These are phyloP conservation scores for Mormyrus hasselquistii DNA, from an alignment of 2,797 vertebrate genomes.

Conservation along the genomic window DNA sequence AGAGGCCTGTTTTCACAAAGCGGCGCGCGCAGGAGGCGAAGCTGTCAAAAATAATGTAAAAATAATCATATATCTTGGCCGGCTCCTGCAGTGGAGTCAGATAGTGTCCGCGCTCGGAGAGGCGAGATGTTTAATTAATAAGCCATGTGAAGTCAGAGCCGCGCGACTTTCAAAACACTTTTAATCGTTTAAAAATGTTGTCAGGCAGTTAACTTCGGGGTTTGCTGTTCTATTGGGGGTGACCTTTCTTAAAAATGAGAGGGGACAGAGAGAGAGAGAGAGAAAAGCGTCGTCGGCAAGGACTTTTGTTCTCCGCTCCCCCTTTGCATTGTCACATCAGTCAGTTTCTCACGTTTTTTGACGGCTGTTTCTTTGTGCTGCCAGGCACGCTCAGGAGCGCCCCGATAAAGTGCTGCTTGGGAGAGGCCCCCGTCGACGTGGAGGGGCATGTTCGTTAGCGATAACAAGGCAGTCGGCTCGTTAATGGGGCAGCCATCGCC, in stretches of 20 bases:
- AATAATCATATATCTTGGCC: background rate
- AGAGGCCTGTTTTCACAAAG: background rate
- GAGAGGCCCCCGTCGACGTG: constrained; percentile 26
- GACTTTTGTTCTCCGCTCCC: background rate
- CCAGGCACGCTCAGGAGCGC: background rate
- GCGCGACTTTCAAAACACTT: background rate
- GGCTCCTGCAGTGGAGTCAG: background rate
- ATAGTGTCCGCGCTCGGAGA: background rate
- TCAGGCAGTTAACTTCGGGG: background rate
- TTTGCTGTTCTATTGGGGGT: background rate
- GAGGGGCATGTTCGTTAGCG: constrained; percentile 42
- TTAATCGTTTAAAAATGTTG: background rate
- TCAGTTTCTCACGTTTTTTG: constrained; percentile 1
- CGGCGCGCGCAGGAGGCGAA: background rate
- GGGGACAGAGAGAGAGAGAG: background rate
- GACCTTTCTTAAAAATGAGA: background rate
- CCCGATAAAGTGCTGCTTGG: background rate
- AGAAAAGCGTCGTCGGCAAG: background rate
- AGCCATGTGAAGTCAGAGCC: background rate
- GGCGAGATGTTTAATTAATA: background rate
- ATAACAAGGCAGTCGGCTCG: constrained; percentile 61
- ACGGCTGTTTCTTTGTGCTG: constrained; percentile 1
- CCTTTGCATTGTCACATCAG: background rate
- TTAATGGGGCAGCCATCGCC: constrained; percentile 64
- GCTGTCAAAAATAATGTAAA: background rate